Conservation (phyloP, 2,888 invertebrate species). For the Pseudanteris insignis region DNA sequence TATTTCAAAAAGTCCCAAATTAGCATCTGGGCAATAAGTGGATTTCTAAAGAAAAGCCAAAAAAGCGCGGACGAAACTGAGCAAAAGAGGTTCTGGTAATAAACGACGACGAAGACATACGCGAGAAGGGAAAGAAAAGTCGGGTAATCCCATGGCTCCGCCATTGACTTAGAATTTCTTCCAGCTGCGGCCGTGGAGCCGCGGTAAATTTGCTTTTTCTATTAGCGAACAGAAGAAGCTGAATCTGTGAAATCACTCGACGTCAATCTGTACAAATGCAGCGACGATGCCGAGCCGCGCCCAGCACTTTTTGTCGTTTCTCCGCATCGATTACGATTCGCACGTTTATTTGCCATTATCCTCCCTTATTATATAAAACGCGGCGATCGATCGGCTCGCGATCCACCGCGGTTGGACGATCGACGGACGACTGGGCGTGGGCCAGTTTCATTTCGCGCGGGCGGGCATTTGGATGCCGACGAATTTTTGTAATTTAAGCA, state of each 20-base stretch:
- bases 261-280: conserved; percentile 42
- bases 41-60: too few relatives aligned
- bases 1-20: too few relatives aligned
- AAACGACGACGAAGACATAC: background rate
- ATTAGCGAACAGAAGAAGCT: conserved; percentile 49
- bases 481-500: conserved; percentile 16
- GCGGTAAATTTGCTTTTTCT: conserved; percentile 56
- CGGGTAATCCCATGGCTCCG: conserved; percentile 35
- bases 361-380: conserved; percentile 8
- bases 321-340: conserved; percentile 23
- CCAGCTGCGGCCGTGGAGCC: conserved; percentile 45
- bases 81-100: too few relatives aligned
- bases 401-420: background rate
- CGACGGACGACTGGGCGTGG: background rate
- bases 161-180: conserved; percentile 50
- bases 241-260: conserved; percentile 51
- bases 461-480: conserved; percentile 19
- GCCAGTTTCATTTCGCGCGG: background rate
- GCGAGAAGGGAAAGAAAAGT: conserved; percentile 22
- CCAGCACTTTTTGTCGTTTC: conserved; percentile 14
- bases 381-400: conserved; percentile 11
- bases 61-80: background rate
- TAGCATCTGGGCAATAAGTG: too few relatives aligned
- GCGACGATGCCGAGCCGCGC: conserved; percentile 23
- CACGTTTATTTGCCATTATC: conserved; percentile 34